Conservation (phyloP, 2,888 invertebrate species). For the Pristionchus japonicus region DNA sequence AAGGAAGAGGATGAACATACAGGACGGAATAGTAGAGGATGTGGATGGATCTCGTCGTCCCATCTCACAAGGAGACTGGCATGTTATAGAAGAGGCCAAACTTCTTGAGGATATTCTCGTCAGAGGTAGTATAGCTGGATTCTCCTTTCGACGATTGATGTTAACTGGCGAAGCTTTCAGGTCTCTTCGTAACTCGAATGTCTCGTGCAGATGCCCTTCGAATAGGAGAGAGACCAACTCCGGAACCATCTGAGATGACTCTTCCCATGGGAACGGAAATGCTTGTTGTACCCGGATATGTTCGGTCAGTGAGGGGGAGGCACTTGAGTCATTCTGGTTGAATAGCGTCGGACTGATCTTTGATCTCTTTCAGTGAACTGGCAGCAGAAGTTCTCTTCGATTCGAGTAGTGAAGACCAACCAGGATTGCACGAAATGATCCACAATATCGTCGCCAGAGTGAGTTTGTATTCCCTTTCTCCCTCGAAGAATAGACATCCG, state of each 20-base stretch:
- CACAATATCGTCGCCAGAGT: slow-evolving; percentile 44
- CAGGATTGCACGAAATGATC: slow-evolving; percentile 36
- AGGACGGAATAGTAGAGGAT: slow-evolving; percentile 53
- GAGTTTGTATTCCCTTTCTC: neutral
- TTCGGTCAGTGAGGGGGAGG: slow-evolving; percentile 44
- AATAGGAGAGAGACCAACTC: slow-evolving; percentile 24
- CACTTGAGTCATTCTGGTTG: neutral
- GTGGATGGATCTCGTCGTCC: slow-evolving; percentile 50
- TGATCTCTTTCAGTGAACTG: slow-evolving; percentile 31
- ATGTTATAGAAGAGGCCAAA: slow-evolving; percentile 30
- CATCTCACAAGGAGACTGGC: slow-evolving; percentile 52
- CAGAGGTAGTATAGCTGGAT: neutral
- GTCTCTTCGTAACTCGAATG: slow-evolving; percentile 44
- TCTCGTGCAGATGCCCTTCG: slow-evolving; percentile 27
- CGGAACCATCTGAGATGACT: neutral
- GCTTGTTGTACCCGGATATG: slow-evolving; percentile 49
- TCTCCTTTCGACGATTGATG: neutral
- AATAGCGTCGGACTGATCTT: neutral
- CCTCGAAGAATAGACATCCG: too few species aligned
- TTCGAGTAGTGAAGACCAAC: slow-evolving; percentile 35
- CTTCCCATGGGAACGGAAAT: slow-evolving; percentile 41
- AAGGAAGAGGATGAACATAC: neutral
- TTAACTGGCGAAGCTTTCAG: neutral
- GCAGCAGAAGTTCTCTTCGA: slow-evolving; percentile 46
- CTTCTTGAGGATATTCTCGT: slow-evolving; percentile 40